Evolutionary conservation across 2,797 vertebrate species (phyloP), one percentile per base, ranked within the genome.

Genomic region (Enteromius argenteus): DNA sequence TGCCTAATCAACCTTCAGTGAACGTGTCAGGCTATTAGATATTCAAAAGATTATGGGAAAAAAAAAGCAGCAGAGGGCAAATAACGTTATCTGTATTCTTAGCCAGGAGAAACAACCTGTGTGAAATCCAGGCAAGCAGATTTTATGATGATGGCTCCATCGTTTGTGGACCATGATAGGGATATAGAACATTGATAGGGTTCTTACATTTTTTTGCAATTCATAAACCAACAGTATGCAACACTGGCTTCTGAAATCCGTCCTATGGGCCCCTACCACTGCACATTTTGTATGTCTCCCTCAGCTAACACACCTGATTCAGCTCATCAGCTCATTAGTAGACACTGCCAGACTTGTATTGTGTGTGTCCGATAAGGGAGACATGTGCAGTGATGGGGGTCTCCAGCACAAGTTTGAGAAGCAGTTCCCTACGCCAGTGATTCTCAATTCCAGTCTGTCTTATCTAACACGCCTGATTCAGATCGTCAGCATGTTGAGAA

Each of bases 1-100:
- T 46, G 56, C 42, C 78, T 69, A 80, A 86, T 69, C 85, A 76
- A 67, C 66, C 79, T 66, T 73, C 64, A 87, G 53, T 87, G 51
- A 83, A 56, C 32, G 74, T 79, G 56, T 67, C 64, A 72, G 80
- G 17, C 44, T 83, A 83, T 69, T 82, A 80, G 69, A 83, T 62
- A 39, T 78, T 72, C 51, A 60, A 46, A 64, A 62, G 62, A 71
- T 49, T 62, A 62, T 51, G 15, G 1, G 2, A 1, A 0, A 39
- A 39, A 72, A 35, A 11, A 60, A 42, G 17, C 67, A 56, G 49
- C 75, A 49, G 6, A 17, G 19, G 21, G 4, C 17, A 3, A 37
- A 37, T 11, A 69, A 60, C 53, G 42, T 66, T 51, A 74, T 85
- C 23, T 35, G 39, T 56, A 9, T 67, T 60, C 35, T 30, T 56